These are phyloP conservation scores for Cariama cristata DNA, from an alignment of 2,113 vertebrate genomes.

Conservation along the genomic window DNA sequence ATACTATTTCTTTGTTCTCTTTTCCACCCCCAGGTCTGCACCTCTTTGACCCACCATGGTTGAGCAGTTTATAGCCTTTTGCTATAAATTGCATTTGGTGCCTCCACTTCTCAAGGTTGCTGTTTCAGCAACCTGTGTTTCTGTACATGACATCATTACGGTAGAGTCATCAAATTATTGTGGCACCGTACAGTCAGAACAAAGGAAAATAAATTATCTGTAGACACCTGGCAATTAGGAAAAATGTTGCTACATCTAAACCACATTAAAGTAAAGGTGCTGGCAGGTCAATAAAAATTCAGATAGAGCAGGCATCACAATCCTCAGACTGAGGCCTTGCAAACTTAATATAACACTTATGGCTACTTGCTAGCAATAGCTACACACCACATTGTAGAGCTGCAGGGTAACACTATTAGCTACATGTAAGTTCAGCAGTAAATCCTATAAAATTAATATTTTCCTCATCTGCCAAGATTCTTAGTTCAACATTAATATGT, in stretches of 20 bases:
- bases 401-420: neutral
- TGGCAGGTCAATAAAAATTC: neutral
- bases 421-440: neutral
- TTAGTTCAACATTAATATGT: neutral
- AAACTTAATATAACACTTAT: neutral
- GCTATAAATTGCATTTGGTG: neutral
- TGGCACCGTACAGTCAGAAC: neutral
- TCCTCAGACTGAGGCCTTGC: neutral
- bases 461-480: neutral
- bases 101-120: neutral
- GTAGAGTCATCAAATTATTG: neutral
- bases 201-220: neutral
- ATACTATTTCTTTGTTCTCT: neutral
- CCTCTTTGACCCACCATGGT: neutral
- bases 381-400: neutral
- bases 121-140: neutral
- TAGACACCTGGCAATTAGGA: neutral
- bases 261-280: neutral
- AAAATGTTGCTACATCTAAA: neutral
- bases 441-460: neutral
- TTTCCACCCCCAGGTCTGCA: neutral
- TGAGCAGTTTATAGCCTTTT: neutral
- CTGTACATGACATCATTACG: rapidly evolving
- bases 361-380: neutral
- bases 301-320: neutral